Percentiles rank a stretch among this genome's conserved stretches.
Conservation (phyloP, 1,140 invertebrate genomes). For the Cherax destructor region DNA sequence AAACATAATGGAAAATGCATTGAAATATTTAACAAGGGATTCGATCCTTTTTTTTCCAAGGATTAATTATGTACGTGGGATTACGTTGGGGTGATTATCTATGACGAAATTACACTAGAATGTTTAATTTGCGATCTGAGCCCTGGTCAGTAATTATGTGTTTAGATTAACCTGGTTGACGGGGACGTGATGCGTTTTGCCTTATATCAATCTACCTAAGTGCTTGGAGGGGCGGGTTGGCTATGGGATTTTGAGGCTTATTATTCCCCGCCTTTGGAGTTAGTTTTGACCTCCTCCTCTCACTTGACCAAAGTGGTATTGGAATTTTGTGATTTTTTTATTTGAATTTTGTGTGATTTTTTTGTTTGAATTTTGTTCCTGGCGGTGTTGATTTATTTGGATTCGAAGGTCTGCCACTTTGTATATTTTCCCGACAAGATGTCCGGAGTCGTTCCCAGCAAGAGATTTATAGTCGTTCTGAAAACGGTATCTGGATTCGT, state of each 20-base stretch:
- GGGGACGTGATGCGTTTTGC: conserved; percentile 13
- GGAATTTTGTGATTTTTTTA: not conserved
- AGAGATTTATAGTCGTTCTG: no score
- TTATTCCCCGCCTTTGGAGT: no score
- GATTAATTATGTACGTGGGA: conserved; percentile 45
- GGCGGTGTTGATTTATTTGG: no score
- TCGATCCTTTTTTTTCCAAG: conserved; percentile 12
- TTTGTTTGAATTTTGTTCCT: no score
- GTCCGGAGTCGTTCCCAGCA: no score
- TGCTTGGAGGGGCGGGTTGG: not conserved
- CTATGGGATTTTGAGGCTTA: not conserved
- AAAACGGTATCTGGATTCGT: no score
- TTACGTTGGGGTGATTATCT: conserved; percentile 31
- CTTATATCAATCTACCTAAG: conserved; percentile 34
- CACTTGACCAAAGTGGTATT: not conserved
- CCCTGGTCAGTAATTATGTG: conserved; percentile 32
- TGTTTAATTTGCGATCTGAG: conserved; percentile 45
- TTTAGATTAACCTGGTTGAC: conserved; percentile 45
- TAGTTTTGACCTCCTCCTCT: not conserved
- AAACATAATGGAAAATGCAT: conserved; percentile 41
- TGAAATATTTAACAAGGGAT: conserved; percentile 38
- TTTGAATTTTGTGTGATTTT: not conserved
- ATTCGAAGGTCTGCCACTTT: no score
- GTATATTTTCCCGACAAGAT: no score
- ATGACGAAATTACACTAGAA: conserved; percentile 29